phyloP scores from a whole-genome alignment of 1,140 invertebrate genomes.

The Cecropterus lyciades region DNA sequence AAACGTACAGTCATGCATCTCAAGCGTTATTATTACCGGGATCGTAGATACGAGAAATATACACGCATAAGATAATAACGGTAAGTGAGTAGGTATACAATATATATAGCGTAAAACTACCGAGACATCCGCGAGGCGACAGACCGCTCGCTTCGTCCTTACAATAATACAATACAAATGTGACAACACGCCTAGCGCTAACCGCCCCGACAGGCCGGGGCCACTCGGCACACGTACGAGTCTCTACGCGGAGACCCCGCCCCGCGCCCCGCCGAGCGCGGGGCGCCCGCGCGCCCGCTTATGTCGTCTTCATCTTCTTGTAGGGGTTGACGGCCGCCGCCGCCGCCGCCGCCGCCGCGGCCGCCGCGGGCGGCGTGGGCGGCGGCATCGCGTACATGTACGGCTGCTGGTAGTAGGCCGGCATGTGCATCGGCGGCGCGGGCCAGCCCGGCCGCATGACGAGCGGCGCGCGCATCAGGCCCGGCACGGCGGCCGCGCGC shows the following conservation, averaged over 20 bases:
- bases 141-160: constrained; percentile 77
- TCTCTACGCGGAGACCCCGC: constrained; percentile 80
- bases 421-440: constrained; percentile 71
- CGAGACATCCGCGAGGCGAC: constrained; percentile 75
- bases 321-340: constrained; percentile 90
- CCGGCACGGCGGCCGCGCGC: constrained; percentile 63
- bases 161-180: constrained; percentile 84
- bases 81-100: constrained; percentile 80
- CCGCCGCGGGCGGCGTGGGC: constrained; percentile 82
- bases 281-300: constrained; percentile 74
- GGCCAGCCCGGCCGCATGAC: constrained; percentile 73
- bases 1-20: constrained; percentile 94
- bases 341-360: constrained; percentile 76
- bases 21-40: constrained; percentile 95
- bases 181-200: constrained; percentile 83
- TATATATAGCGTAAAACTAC: constrained; percentile 82
- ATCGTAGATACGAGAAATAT: constrained; percentile 86
- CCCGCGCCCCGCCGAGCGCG: constrained; percentile 71
- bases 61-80: constrained; percentile 85
- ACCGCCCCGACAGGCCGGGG: constrained; percentile 77
- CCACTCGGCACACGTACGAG: constrained; percentile 77
- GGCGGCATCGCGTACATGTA: constrained; percentile 86
- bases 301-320: constrained; percentile 95
- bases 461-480: constrained; percentile 67
- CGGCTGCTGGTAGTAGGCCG: constrained; percentile 81